Evolutionary conservation across 2,113 vertebrate genomes (phyloP).

Genomic region (Phyllostomus hastatus): DNA sequence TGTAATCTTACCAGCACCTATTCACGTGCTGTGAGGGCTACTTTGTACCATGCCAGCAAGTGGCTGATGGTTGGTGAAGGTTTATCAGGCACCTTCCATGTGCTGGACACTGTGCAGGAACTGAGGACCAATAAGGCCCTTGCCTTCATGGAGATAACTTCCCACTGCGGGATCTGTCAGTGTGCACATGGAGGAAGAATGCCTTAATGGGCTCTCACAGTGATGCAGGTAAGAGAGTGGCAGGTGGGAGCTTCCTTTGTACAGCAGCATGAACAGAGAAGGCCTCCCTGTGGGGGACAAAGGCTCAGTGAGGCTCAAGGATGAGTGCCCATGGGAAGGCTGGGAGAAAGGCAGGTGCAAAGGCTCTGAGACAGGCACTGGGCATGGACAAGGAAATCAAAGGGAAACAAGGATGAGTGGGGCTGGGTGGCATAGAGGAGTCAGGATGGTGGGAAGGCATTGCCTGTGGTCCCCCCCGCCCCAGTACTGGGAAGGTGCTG

Average conservation of each 20-base stretch:
- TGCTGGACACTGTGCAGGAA: not conserved
- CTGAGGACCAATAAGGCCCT: not conserved
- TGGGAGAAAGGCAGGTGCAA: not conserved
- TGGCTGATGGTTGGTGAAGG: no score
- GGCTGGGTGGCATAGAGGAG: not conserved
- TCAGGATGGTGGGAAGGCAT: not conserved
- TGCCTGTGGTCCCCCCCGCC: not conserved
- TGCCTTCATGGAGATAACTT: not conserved
- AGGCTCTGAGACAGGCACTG: not conserved
- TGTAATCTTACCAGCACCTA: not conserved
- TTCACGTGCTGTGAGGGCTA: not conserved
- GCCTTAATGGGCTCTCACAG: not conserved
- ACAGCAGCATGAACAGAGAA: no score
- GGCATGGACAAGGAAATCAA: not conserved
- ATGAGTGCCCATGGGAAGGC: no score
- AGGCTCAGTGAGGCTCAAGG: not conserved
- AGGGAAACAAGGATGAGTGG: not conserved
- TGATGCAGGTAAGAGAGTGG: not conserved
- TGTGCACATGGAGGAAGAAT: not conserved
- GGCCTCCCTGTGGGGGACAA: not conserved
- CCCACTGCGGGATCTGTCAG: not conserved
- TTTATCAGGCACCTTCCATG: not conserved
- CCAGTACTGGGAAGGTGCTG: not conserved
- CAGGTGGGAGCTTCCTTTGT: not conserved
- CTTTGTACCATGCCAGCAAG: rapidly evolving